Base-by-base conservation (phyloP, 2,888 invertebrate species). In the Empis stercorea region DNA sequence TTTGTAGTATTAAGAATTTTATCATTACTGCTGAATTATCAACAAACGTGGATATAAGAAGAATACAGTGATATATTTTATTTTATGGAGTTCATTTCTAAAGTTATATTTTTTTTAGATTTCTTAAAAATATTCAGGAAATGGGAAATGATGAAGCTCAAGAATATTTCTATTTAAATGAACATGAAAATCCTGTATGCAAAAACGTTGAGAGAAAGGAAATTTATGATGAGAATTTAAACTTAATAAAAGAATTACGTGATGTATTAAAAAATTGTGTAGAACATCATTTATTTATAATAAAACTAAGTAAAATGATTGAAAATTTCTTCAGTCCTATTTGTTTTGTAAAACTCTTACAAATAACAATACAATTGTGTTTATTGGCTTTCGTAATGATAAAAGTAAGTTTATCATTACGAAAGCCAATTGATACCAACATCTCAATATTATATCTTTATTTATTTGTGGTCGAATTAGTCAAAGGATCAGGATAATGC, bases 301-400 rank as follows among this genome's bases (percentile, higher is more conserved):
- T 64, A 23, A 41, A 53, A 4, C 56, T 59, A 10, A 55, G 64
- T 14, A 40, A 54, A 6, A 52, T 55, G 49, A 58, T 68, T 51
- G 66, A 70, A 47, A 44, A 49, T 0, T 65, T 70, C 47, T 67
- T 61, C 43, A 59, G 57, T 50, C 59, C 61, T 1, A 59, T 66
- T 47, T 61, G 65, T 55, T 54, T 69, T 20, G 52, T 63, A 0
- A 68, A 68, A 54, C 59, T 61, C 11, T 54, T 60, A 2, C 59
- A 64, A 45, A 59, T 62, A 0, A 63, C 61, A 1, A 56, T 64
- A 13, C 55, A 65, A 4, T 56, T 63, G 48, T 68, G 68, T 43
- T 55, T 66, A 36, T 57, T 65, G 30, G 59, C 64, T 7, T 68
- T 65, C 48, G 60, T 61, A 2, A 58, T 59, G 7, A 62, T 63